A percentile compares a stretch with the other conserved stretches of the same genome.
phyloP scores from a whole-genome alignment of 2,888 invertebrate genomes.

The Netelia virgata region DNA sequence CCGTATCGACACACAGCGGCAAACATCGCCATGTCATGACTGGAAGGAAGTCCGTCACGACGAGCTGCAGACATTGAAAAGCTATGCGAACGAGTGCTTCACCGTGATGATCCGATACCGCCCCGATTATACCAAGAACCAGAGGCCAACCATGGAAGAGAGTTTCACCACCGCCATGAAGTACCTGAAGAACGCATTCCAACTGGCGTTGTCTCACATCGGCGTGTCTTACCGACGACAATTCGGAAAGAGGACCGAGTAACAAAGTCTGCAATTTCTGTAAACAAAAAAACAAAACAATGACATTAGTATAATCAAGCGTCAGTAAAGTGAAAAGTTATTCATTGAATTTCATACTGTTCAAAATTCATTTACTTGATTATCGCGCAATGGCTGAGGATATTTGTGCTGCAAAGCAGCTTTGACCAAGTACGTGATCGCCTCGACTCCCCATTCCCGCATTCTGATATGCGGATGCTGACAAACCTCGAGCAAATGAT shows the following conservation, averaged over 20 bases:
- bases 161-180: conserved; percentile 97
- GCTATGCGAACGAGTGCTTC: conserved; percentile 97
- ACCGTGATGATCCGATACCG: conserved; percentile 96
- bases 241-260: conserved; percentile 95
- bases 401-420: conserved; percentile 96
- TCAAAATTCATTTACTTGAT: conserved; percentile 87
- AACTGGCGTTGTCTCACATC: conserved; percentile 98
- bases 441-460: conserved; percentile 99
- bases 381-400: conserved; percentile 92
- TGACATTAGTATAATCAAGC: conserved; percentile 20
- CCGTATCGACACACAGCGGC: conserved; percentile 95
- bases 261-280: conserved; percentile 94
- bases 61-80: conserved; percentile 97
- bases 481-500: conserved; percentile 98
- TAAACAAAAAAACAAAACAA: conserved; percentile 54
- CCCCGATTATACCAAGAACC: conserved; percentile 97
- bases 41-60: conserved; percentile 97
- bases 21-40: conserved; percentile 97
- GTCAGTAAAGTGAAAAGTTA: conserved; percentile 1
- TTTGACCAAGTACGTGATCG: conserved; percentile 96
- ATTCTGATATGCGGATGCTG: conserved; percentile 97
- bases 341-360: not conserved
- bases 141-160: conserved; percentile 98
- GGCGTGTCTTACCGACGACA: conserved; percentile 95
- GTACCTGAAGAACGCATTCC: conserved; percentile 96